These are phyloP conservation scores for Boloria euphrosyne DNA, from an alignment of 2,888 invertebrate species.

Conservation along the genomic window DNA sequence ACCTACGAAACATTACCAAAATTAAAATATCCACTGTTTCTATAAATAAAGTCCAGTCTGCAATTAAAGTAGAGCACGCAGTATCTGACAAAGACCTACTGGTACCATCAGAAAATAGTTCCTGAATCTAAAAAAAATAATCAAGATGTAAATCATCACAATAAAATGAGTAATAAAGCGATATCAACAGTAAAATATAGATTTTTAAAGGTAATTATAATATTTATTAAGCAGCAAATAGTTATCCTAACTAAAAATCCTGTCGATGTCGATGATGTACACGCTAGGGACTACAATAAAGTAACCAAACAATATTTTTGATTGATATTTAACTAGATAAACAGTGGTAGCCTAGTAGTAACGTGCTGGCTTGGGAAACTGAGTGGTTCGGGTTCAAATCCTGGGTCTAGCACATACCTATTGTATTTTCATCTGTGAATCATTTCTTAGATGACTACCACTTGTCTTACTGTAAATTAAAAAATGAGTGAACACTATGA, in stretches of 20 bases:
- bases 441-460: too few relatives aligned
- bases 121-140: background rate
- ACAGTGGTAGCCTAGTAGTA: too few relatives aligned
- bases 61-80: conserved; percentile 4
- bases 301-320: too few relatives aligned
- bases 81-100: conserved; percentile 24
- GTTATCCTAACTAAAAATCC: background rate
- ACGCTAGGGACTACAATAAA: too few relatives aligned
- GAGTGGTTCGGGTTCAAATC: too few relatives aligned
- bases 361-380: too few relatives aligned
- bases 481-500: too few relatives aligned
- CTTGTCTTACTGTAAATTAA: too few relatives aligned
- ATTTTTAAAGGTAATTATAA: conserved; percentile 25
- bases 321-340: too few relatives aligned
- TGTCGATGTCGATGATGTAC: too few relatives aligned
- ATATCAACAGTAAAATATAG: conserved; percentile 22
- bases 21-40: background rate
- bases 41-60: background rate
- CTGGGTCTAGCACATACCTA: too few relatives aligned
- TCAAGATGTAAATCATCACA: background rate
- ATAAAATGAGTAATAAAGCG: background rate
- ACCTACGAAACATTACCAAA: background rate
- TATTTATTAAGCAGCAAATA: conserved; percentile 25
- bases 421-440: too few relatives aligned
- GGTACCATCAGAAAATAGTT: conserved; percentile 16